phyloP scores from a whole-genome alignment of 1,140 invertebrate genomes.

The Oscheius sp. region DNA sequence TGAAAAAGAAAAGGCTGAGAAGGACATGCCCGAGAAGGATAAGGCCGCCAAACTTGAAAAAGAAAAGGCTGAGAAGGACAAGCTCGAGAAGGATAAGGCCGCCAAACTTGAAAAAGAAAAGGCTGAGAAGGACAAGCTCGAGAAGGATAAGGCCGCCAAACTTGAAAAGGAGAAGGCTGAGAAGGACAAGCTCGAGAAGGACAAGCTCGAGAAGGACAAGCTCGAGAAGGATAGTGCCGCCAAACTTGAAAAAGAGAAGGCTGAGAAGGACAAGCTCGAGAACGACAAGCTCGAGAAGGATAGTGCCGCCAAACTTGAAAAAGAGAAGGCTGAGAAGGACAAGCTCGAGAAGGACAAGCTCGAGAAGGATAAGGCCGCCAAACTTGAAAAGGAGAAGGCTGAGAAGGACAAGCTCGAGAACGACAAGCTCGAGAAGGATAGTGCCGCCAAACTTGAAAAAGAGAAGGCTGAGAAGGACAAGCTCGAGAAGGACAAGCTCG shows the following conservation, averaged over 20 bases:
- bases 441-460: background rate
- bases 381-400: background rate
- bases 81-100: background rate
- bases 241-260: background rate
- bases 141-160: background rate
- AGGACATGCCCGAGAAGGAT: background rate
- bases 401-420: background rate
- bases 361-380: background rate
- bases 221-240: background rate
- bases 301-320: background rate
- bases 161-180: background rate
- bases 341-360: background rate
- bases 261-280: background rate
- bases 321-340: background rate
- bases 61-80: background rate
- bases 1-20: background rate
- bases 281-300: background rate
- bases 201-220: background rate
- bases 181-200: background rate
- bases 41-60: background rate
- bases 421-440: background rate
- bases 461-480: background rate
- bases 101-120: background rate
- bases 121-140: background rate
- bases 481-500: background rate